These are phyloP conservation scores for Prionailurus bengalensis DNA, from an alignment of 2,113 vertebrate genomes.

Conservation along the genomic window DNA sequence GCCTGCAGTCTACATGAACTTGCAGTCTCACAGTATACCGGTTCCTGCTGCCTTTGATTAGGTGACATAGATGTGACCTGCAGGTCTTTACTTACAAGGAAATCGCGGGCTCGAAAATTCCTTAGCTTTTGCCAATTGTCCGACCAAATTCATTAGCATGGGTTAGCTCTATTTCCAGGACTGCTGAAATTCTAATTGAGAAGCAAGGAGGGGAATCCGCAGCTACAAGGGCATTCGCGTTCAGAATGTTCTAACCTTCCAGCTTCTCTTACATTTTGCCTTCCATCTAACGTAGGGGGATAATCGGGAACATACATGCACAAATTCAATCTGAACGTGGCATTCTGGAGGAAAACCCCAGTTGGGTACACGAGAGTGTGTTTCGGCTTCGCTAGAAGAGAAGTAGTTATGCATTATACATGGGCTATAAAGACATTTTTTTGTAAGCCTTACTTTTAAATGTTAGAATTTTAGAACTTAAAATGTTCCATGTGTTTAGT, in stretches of 20 bases:
- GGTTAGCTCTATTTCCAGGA: constrained; percentile 20
- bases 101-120: constrained; percentile 38
- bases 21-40: background rate
- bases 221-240: background rate
- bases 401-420: constrained; percentile 81
- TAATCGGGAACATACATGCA: constrained; percentile 64
- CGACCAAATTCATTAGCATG: constrained; percentile 36
- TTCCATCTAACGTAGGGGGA: constrained; percentile 27
- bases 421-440: constrained; percentile 76
- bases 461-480: constrained; percentile 76
- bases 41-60: constrained; percentile 55
- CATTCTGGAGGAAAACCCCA: constrained; percentile 67
- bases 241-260: constrained; percentile 4
- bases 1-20: background rate
- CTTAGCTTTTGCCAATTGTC: constrained; percentile 10
- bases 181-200: background rate
- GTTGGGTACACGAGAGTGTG: constrained; percentile 66
- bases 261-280: constrained; percentile 23
- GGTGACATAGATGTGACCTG: constrained; percentile 19
- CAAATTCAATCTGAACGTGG: constrained; percentile 62
- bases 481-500: constrained; percentile 80
- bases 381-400: constrained; percentile 72
- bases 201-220: background rate
- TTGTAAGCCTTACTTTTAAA: constrained; percentile 76
- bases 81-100: constrained; percentile 58